Evolutionary conservation across 2,888 invertebrate species (phyloP), one percentile per base, ranked within the genome.

Genomic region (Tuberolachnus salignus): DNA sequence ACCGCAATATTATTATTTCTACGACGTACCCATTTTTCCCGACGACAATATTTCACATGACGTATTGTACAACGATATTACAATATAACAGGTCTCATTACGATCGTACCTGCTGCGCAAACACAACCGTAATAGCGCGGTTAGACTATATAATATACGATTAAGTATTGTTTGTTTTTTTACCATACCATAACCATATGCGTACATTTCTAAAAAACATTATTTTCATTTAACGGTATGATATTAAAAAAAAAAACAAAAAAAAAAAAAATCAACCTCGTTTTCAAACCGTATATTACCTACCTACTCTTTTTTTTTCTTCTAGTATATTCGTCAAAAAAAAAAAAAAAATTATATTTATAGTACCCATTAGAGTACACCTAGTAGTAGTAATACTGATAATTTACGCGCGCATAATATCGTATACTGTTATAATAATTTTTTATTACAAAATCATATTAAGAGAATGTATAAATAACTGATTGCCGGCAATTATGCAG

Each of bases 31-130:
- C 6, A 34, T 34, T 4, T 34, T 53, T 64, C 63, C 51, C 42
- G 51, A 70, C 63, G 26, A 69, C 71, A 64, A 74, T 74, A 74
- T 64, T 74, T 74, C 73, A 53, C n/a, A n/a, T n/a, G n/a, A n/a
- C 21, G 42, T n/a, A 63, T 53, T 23, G 44, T 74, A 53, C 23
- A 42, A 74, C 51, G 59, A 34, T 49, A 34, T 34, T 42, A 74
- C 34, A 72, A 34, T 49, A 59, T 14, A 42, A 63, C 73, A 21
- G 63, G 64, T 64, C 73, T 74, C 73, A 64, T 74, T 74, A 74
- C 53, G 51, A 74, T 23, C 42, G 53, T 64, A 51, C 73, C 73
- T 74, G 63, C 73, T 74, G 73, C 51, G 73, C 73, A 74, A 74
- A 74, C 72, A 72, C 64, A 44, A 42, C 42, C n/a, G 34, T 64